Conservation (phyloP, 2,797 vertebrate species). For the Geotrypetes seraphini region DNA sequence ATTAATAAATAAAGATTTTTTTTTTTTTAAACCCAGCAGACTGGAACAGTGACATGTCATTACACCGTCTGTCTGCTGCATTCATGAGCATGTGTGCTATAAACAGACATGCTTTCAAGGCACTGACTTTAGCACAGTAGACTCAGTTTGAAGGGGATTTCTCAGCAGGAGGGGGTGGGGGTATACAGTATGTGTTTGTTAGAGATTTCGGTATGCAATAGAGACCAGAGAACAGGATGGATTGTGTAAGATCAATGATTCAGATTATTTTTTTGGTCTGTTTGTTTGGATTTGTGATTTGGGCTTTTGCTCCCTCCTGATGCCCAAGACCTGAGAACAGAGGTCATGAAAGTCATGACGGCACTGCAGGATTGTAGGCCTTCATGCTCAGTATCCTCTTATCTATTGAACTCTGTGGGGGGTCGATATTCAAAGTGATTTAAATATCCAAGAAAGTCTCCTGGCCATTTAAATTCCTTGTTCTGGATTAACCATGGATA, state of each 20-base stretch:
- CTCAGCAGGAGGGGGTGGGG: slow-evolving; percentile 7
- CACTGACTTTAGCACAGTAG: slow-evolving; percentile 28
- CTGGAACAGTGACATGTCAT: slow-evolving; percentile 54
- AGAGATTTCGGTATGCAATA: too few relatives aligned
- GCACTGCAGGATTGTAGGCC: too few relatives aligned
- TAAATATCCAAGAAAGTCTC: too few relatives aligned
- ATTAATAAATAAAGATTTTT: slow-evolving; percentile 46
- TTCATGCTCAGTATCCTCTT: too few relatives aligned
- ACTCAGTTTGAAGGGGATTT: slow-evolving; percentile 3
- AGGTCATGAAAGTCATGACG: too few relatives aligned
- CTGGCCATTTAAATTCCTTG: too few relatives aligned
- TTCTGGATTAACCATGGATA: too few relatives aligned
- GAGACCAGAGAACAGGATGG: too few relatives aligned
- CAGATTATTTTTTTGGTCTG: too few relatives aligned
- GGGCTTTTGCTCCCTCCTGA: slow-evolving; percentile 17
- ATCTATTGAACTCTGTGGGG: too few relatives aligned
- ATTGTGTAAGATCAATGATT: slow-evolving; percentile 37
- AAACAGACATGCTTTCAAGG: slow-evolving; percentile 51
- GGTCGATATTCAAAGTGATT: slow-evolving; percentile 23
- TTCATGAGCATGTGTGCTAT: slow-evolving; percentile 55
- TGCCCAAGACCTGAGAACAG: too few relatives aligned
- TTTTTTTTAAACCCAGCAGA: slow-evolving; percentile 43
- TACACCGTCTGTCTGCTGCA: slow-evolving; percentile 54
- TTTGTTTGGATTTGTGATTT: slow-evolving; percentile 21
- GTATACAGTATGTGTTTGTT: too few relatives aligned